phyloP scores from a whole-genome alignment of 2,113 vertebrate genomes.

The Chaetura pelagica region DNA sequence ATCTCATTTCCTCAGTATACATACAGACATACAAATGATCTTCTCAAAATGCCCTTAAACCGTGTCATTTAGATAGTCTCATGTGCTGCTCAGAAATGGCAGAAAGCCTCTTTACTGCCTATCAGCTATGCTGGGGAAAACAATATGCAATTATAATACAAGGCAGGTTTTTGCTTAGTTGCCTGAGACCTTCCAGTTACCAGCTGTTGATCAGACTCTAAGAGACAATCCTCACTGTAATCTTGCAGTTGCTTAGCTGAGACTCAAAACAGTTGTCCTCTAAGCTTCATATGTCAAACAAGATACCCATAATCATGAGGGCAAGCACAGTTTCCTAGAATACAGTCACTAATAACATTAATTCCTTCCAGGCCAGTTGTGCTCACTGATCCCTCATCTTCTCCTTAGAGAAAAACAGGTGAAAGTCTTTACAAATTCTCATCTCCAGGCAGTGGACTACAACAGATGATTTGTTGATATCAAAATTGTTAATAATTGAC shows the following conservation, averaged over 20 bases:
- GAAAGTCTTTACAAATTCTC: neutral
- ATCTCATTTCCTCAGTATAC: neutral
- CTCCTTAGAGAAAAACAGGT: constrained; percentile 21
- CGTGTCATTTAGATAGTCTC: neutral
- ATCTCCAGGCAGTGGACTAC: neutral
- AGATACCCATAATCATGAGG: neutral
- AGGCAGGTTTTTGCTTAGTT: neutral
- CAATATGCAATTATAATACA: neutral
- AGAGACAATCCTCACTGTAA: neutral
- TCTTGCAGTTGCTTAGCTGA: neutral
- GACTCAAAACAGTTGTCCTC: neutral
- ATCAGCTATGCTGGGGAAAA: neutral
- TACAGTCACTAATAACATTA: neutral
- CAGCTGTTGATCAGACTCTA: neutral
- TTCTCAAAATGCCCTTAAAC: neutral
- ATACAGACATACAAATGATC: neutral
- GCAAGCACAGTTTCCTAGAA: neutral
- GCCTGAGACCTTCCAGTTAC: neutral
- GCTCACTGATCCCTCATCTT: neutral
- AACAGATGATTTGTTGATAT: neutral
- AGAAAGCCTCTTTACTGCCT: neutral
- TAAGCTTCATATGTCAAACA: neutral
- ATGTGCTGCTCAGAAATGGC: neutral
- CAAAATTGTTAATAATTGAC: neutral
- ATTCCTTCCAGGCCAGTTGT: neutral